Base-by-base conservation (phyloP, 2,113 vertebrate genomes). In the Psittacus erithacus region DNA sequence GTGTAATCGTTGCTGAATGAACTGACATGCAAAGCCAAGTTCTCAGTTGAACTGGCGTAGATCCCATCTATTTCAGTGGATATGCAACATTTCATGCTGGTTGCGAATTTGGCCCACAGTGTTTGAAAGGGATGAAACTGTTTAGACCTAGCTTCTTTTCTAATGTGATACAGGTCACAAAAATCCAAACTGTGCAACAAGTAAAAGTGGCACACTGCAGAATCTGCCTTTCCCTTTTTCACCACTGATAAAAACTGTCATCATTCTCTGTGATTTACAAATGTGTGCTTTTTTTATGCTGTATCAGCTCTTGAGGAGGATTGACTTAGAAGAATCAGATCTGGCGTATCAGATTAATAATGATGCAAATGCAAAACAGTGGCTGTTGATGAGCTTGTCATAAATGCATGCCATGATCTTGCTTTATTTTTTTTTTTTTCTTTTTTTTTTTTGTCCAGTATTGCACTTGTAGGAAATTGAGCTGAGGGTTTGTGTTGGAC, bases 291-390 rank as follows among this genome's bases (percentile, higher is more conserved):
- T 97, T 93, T 71, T n/a, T 59, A 65, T 67, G 44, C 46, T 88
- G 2, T 91, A 96, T 88, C 95, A 88, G 44, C 89, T 67, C 70
- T 95, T 95, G 84, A 62, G 83, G 88, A 95, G 44, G 95, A 97
- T 65, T 93, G 95, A 97, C 68, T 93, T 88, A 88, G 9, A 92
- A 93, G 69, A 83, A 96, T 95, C 85, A 89, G 93, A 64, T 95
- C 96, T 96, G 97, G 92, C 96, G 95, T 90, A 86, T 95, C 90
- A 59, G 81, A 95, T 95, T 97, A 96, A 95, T 96, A 97, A 97
- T 88, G 95, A 92, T 95, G 91, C 94, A 93, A 80, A 93, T 90
- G 63, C 43, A 74, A 86, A 96, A 77, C 79, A 71, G 70, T 94
- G 93, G 84, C 92, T 2, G 31, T 91, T 93, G 94, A 95, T 96